Percentiles rank a stretch among this genome's conserved stretches.
These are phyloP conservation scores for Macrocentrus cingulum DNA, from an alignment of 1,140 invertebrate species.

Conservation along the genomic window DNA sequence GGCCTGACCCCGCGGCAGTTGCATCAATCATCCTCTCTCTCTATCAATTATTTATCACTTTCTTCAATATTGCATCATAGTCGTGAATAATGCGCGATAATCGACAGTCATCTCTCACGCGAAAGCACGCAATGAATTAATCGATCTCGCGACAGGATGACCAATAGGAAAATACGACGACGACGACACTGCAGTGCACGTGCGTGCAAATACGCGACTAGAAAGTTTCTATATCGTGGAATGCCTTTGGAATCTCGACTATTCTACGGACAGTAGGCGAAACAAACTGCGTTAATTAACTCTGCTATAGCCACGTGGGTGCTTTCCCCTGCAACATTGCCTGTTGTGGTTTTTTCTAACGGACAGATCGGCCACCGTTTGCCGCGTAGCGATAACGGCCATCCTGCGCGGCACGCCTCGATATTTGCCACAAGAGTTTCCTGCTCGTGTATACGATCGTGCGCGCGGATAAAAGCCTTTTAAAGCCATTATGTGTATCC, in stretches of 20 bases:
- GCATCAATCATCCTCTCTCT: constrained; percentile 16
- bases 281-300: constrained; percentile 38
- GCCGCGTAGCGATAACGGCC: constrained; percentile 34
- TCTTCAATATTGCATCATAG: constrained; percentile 24
- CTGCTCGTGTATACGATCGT: background rate
- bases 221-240: constrained; percentile 1
- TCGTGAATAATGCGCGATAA: constrained; percentile 24
- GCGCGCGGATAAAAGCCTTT: constrained; percentile 4
- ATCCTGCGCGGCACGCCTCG: constrained; percentile 19
- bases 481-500: background rate
- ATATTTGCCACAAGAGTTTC: constrained; percentile 23
- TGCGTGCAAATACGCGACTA: constrained; percentile 8
- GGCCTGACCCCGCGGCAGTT: constrained; percentile 20
- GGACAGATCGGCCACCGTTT: constrained; percentile 42
- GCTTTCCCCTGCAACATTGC: constrained; percentile 34
- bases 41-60: constrained; percentile 25
- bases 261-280: constrained; percentile 27
- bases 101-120: constrained; percentile 15
- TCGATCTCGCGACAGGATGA: constrained; percentile 11
- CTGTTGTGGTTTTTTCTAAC: constrained; percentile 34
- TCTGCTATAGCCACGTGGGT: constrained; percentile 39
- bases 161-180: background rate
- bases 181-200: background rate
- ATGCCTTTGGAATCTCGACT: constrained; percentile 26
- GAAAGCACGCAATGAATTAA: constrained; percentile 17